Evolutionary conservation across 2,113 vertebrate species (phyloP).

Genomic region (Lipotes vexillifer): DNA sequence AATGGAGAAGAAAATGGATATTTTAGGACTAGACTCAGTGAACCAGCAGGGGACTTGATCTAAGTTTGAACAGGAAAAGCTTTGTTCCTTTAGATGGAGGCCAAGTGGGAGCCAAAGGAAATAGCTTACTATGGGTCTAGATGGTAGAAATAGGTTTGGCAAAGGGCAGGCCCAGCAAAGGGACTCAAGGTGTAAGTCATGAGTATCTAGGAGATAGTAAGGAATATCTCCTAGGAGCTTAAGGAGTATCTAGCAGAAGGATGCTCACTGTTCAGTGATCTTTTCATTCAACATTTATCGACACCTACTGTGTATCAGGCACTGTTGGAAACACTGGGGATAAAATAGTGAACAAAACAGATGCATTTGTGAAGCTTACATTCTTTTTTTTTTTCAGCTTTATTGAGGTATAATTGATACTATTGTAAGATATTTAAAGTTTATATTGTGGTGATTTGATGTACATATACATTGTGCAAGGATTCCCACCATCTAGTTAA

Average conservation of each 20-base stretch:
- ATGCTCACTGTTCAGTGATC: not conserved
- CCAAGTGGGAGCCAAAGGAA: not conserved
- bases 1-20: not conserved
- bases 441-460: not conserved
- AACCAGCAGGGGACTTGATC: not conserved
- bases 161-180: not conserved
- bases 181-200: not conserved
- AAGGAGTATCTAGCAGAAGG: not conserved
- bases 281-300: not conserved
- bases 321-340: not conserved
- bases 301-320: not conserved
- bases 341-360: not conserved
- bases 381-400: not conserved
- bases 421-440: not conserved
- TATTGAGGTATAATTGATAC: not conserved
- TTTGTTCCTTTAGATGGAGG: not conserved
- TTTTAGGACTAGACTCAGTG: not conserved
- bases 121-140: not conserved
- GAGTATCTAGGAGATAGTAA: not conserved
- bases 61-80: not conserved
- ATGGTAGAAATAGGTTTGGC: not conserved
- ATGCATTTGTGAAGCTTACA: not conserved
- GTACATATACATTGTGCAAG: not conserved
- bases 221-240: not conserved
- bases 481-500: not conserved